Evolutionary conservation across 2,797 vertebrate species (phyloP).

Genomic region (Aythya fuligula): DNA sequence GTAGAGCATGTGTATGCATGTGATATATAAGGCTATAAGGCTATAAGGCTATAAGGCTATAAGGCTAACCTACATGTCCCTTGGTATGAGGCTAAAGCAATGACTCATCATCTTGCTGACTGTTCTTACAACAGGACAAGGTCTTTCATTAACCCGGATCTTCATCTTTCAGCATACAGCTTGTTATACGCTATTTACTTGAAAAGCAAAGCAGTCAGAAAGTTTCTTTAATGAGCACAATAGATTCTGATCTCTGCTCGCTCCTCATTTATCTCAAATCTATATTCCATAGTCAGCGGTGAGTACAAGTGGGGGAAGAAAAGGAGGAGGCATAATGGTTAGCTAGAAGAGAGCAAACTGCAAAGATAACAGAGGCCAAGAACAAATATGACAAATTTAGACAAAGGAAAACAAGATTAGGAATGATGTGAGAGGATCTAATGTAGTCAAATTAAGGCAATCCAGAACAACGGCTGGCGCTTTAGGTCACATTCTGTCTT

Average conservation of each 20-base stretch:
- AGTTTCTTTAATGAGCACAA: constrained; percentile 37
- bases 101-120: neutral
- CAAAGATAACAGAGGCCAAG: neutral
- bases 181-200: constrained; percentile 35
- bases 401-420: neutral
- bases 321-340: neutral
- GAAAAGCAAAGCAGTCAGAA: constrained; percentile 34
- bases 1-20: rapidly evolving
- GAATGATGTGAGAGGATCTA: neutral
- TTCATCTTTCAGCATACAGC: constrained; percentile 8
- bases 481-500: neutral
- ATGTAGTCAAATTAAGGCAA: neutral
- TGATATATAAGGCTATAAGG: neutral
- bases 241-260: constrained; percentile 41
- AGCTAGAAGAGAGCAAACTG: neutral
- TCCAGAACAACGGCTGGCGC: neutral
- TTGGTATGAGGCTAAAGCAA: neutral
- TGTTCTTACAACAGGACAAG: neutral
- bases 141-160: neutral
- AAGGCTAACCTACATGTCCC: neutral
- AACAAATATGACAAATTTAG: neutral
- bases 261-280: constrained; percentile 30
- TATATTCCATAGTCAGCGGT: neutral
- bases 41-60: neutral
- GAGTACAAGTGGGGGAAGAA: neutral